Evolutionary conservation across 2,888 invertebrate genomes (phyloP), one percentile per base, ranked within the genome.

Genomic region (Penaeus monodon): DNA sequence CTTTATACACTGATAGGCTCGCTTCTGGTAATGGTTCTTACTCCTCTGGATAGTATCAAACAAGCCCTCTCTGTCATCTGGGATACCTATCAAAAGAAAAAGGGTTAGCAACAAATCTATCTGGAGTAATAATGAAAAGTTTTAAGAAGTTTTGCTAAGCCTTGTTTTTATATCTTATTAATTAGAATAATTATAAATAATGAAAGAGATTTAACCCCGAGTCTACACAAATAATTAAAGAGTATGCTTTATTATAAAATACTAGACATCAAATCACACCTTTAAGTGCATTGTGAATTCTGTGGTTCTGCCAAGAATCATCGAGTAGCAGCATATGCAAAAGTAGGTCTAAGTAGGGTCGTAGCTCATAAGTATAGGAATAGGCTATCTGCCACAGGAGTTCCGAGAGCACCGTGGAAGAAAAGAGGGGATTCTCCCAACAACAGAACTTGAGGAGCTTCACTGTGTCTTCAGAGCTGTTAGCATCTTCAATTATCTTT

Each of bases 1-100:
- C 93, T 99, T 99, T 90, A 99, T 97, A 93, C 98, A 98, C 93
- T 98, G 97, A 94, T 99, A 99, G 90, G 98, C 97, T 90, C 98
- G 94, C 93, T 98, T 98, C 93, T 98, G 98, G 93, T 98, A 98
- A 93, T 98, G 97, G 90, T 96, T 96, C 93, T 98, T 98, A 88
- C 97, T 96, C 89, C 97, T 95, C 91, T 96, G 95, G 92, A 98
- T 97, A 86, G 97, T 98, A 92, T 99, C 98, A 91, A 99, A 94
- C 84, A 99, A 94, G 0, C 98, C 98, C 91, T 98, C 98, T 74
- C 97, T 94, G 92, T 98, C 96, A 90, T 96, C 96, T 7, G 95
- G 95, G 79, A 95, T 94, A 92, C 94, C 89, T 89, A 33, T 64
- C n/a, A 64, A 24, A 81, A 22, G 68, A 17, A 44, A 73, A 68